Percentiles rank a stretch among this genome's conserved stretches.
phyloP scores from a whole-genome alignment of 2,797 vertebrate genomes.

The Melanotaenia boesemani region DNA sequence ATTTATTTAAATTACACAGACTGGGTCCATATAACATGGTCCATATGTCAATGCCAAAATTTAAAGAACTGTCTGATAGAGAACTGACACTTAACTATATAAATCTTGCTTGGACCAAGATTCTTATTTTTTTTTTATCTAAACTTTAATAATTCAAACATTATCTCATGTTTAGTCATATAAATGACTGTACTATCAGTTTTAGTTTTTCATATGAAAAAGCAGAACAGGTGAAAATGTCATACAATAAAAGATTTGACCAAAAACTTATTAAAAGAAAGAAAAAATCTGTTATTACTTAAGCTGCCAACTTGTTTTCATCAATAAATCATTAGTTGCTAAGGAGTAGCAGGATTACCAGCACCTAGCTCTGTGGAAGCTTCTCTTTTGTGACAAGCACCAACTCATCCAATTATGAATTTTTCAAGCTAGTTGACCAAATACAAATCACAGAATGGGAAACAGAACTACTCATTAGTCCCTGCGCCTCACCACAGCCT shows the following conservation, averaged over 20 bases:
- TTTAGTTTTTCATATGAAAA: no score
- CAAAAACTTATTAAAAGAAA: no score
- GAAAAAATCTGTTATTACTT: background rate
- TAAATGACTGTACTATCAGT: background rate
- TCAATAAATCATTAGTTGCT: constrained; percentile 20
- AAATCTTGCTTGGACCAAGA: no score
- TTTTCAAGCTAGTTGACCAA: constrained; percentile 48
- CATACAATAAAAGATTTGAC: background rate
- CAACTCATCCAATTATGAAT: constrained; percentile 51
- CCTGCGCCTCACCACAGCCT: constrained; percentile 8
- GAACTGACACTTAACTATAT: no score
- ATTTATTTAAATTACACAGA: no score
- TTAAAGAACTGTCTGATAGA: no score
- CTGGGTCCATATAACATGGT: no score
- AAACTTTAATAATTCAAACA: background rate
- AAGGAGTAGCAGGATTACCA: constrained; percentile 6
- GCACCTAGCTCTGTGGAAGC: constrained; percentile 12
- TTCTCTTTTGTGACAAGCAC: constrained; percentile 32
- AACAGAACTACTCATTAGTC: constrained; percentile 53
- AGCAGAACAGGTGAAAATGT: background rate
- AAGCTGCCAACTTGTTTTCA: constrained; percentile 10
- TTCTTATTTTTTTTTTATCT: no score
- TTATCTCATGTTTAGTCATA: background rate
- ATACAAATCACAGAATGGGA: constrained; percentile 37
- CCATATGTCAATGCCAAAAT: no score